phyloP scores from a whole-genome alignment of 2,888 invertebrate species.

The Acleris cristana region DNA sequence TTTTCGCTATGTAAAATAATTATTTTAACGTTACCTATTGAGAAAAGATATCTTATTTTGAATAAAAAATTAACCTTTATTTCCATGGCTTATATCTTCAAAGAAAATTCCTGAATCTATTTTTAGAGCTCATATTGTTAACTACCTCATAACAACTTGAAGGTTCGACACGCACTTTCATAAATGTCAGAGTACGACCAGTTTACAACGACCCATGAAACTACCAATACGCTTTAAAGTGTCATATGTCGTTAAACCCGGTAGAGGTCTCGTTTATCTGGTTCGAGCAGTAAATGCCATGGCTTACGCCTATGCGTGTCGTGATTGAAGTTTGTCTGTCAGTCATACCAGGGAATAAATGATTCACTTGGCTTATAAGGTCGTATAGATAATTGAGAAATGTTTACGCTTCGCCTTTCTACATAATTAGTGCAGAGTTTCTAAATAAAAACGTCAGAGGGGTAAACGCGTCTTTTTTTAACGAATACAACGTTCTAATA shows the following conservation, averaged over 20 bases:
- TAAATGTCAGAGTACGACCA: conserved; percentile 17
- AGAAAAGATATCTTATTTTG: no score
- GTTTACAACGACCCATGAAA: conserved; percentile 3
- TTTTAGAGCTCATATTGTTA: conserved; percentile 26
- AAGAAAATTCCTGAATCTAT: conserved; percentile 4
- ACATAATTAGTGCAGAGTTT: neutral
- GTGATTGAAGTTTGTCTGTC: conserved; percentile 29
- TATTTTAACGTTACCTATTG: no score
- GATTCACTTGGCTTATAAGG: conserved; percentile 24
- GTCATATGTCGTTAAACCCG: neutral
- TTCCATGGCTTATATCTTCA: no score
- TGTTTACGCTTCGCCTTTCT: conserved; percentile 3
- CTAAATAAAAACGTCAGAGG: no score
- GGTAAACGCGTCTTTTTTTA: neutral
- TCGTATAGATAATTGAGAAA: conserved; percentile 25
- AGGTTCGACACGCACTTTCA: conserved; percentile 27
- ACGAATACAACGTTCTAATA: neutral
- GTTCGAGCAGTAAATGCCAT: conserved; percentile 22
- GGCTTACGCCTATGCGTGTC: conserved; percentile 30
- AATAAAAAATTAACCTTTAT: no score
- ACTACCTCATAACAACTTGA: conserved; percentile 24
- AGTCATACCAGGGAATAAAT: conserved; percentile 29
- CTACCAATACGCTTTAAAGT: neutral
- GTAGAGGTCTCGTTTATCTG: neutral
- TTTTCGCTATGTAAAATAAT: no score